Evolutionary conservation across 2,888 invertebrate genomes (phyloP), one percentile per base, ranked within the genome.

Genomic region (Noctua pronuba): DNA sequence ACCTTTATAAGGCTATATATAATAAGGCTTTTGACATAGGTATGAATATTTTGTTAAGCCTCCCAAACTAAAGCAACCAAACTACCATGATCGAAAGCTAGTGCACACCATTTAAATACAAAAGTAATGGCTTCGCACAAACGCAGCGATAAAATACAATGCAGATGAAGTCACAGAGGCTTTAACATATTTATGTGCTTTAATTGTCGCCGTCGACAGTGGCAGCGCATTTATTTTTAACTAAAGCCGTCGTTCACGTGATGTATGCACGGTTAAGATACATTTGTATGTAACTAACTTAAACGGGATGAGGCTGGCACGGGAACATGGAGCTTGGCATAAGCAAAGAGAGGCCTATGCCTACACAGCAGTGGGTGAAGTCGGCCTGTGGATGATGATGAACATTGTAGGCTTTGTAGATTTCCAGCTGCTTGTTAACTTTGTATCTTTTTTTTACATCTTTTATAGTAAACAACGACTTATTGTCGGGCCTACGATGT

Each of bases 121-220:
- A 66, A 11, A 46, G 35, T 66, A 66, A 70, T 55, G 69, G 52
- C n/a, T 41, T 21, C 41, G 28, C 38, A 60, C 44, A 66, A 70
- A 44, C 58, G 79, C 58, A 66, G 31, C 44, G 49, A 84, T 81
- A 84, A 71, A 84, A 79, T 64, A 68, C 79, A 64, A 71, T 64
- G 79, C 84, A 79, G 79, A 72, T 84, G 41, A 35, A 84, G 67
- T 84, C 41, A 64, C 55, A 62, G 31, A 70, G 35, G 70, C 55
- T 68, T 83, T 83, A 68, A 71, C 55, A 78, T 83, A 78, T 78
- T 68, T 41, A 83, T 58, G 67, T 68, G 35, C 35, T 71, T 64
- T 78, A 68, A 83, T 84, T 83, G 71, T 58, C 38, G 31, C 41
- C 21, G 67, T n/a, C 35, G 41, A 77, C 46, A 28, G 13, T 67